phyloP scores from a whole-genome alignment of 2,888 invertebrate genomes.

The Abrostola triplasia region DNA sequence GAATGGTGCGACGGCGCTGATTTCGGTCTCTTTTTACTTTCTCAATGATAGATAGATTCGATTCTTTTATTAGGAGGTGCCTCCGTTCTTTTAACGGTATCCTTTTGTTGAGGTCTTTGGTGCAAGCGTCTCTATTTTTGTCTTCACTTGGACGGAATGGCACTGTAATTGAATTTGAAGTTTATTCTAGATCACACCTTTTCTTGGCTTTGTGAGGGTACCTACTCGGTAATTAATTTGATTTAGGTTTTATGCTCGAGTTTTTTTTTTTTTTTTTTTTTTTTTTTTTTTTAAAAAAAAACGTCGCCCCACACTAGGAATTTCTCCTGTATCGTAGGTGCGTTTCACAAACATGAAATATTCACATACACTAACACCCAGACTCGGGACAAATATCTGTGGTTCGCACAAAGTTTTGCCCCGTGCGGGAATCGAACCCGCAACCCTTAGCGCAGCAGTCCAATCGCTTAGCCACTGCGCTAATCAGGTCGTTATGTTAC shows the following conservation, averaged over 20 bases:
- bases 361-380: too few relatives aligned
- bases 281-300: too few relatives aligned
- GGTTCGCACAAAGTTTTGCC: too few relatives aligned
- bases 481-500: too few relatives aligned
- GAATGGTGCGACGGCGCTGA: conserved; percentile 77
- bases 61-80: conserved; percentile 80
- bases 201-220: not conserved
- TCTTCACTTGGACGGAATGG: conserved; percentile 49
- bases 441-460: too few relatives aligned
- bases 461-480: too few relatives aligned
- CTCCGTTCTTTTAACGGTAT: conserved; percentile 66
- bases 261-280: too few relatives aligned
- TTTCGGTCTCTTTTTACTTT: conserved; percentile 78
- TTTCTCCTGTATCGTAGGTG: too few relatives aligned
- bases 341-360: too few relatives aligned
- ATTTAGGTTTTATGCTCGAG: not conserved
- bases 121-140: conserved; percentile 48
- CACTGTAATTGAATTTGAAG: conserved; percentile 62
- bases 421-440: too few relatives aligned
- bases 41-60: conserved; percentile 78
- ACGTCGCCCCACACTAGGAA: too few relatives aligned
- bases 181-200: conserved; percentile 42
- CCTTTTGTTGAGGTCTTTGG: conserved; percentile 66
- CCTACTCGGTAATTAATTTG: not conserved
- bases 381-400: too few relatives aligned